Conservation (phyloP, 2,113 vertebrate genomes). For the Sapajus apella region DNA sequence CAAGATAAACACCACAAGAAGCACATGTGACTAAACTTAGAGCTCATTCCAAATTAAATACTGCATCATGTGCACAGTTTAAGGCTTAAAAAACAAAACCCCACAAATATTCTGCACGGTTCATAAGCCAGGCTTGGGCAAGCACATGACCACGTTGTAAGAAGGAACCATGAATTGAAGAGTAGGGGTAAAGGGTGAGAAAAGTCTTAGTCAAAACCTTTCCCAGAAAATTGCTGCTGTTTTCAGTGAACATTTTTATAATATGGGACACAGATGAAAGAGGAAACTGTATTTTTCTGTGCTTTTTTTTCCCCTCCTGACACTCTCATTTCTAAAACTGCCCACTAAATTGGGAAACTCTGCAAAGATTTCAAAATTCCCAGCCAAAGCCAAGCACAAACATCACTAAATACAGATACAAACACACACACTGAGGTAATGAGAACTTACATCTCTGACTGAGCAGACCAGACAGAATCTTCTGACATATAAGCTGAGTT, state of each 20-base stretch:
- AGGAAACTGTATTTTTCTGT: slow-evolving; percentile 70
- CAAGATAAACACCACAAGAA: slow-evolving; percentile 85
- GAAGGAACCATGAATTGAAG: slow-evolving; percentile 77
- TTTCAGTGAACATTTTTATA: slow-evolving; percentile 70
- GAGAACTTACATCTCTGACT: slow-evolving; percentile 74
- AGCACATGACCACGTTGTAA: slow-evolving; percentile 76
- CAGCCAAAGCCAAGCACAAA: slow-evolving; percentile 63
- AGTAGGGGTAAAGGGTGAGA: slow-evolving; percentile 64
- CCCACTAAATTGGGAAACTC: slow-evolving; percentile 61
- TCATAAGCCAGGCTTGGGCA: slow-evolving; percentile 79
- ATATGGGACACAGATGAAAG: slow-evolving; percentile 72
- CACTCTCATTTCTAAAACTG: slow-evolving; percentile 64
- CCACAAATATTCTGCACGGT: slow-evolving; percentile 83
- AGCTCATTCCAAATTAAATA: slow-evolving; percentile 84
- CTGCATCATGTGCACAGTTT: slow-evolving; percentile 80
- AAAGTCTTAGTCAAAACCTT: slow-evolving; percentile 63
- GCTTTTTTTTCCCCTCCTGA: slow-evolving; percentile 52
- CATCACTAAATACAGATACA: slow-evolving; percentile 64
- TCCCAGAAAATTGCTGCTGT: slow-evolving; percentile 75
- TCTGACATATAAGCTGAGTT: slow-evolving; percentile 76
- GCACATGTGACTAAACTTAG: slow-evolving; percentile 80
- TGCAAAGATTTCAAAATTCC: slow-evolving; percentile 77
- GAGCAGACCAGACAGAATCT: slow-evolving; percentile 68
- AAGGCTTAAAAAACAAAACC: slow-evolving; percentile 81
- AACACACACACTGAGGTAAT: slow-evolving; percentile 51